phyloP scores from a whole-genome alignment of 2,888 invertebrate genomes.

The Cheilosia grossa region DNA sequence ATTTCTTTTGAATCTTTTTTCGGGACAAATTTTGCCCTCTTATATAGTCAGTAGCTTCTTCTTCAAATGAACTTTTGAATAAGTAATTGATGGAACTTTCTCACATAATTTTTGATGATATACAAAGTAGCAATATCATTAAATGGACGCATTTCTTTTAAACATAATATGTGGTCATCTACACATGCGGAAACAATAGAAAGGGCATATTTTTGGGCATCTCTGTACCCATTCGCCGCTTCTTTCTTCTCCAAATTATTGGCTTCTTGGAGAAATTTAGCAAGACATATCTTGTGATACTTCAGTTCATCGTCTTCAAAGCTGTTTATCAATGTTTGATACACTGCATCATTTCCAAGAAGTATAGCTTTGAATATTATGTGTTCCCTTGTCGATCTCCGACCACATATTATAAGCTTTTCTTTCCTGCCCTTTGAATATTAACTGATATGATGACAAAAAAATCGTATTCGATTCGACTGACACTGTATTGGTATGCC shows the following conservation, averaged over 20 bases:
- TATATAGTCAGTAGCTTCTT: no score
- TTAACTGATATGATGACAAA: constrained; percentile 14
- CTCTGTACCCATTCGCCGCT: background rate
- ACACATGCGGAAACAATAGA: background rate
- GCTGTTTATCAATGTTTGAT: constrained; percentile 9
- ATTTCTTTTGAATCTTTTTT: no score
- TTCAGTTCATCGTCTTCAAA: constrained; percentile 2
- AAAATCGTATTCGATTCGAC: constrained; percentile 2
- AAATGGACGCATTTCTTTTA: constrained; percentile 20
- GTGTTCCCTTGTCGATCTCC: constrained; percentile 22
- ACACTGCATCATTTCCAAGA: no score
- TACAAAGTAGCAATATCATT: background rate
- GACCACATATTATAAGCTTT: constrained; percentile 20
- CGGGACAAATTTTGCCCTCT: no score
- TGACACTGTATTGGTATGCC: no score
- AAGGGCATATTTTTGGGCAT: constrained; percentile 10
- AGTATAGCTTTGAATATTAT: no score
- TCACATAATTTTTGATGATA: no score
- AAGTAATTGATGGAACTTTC: no score
- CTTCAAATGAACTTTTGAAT: no score
- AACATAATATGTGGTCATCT: constrained; percentile 9
- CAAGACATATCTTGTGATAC: constrained; percentile 19
- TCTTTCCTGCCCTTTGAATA: constrained; percentile 18
- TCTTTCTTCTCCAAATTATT: constrained; percentile 20
- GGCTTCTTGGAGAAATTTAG: constrained; percentile 22